Base-by-base conservation (phyloP, 2,797 vertebrate species). In the Chrosomus eos region DNA sequence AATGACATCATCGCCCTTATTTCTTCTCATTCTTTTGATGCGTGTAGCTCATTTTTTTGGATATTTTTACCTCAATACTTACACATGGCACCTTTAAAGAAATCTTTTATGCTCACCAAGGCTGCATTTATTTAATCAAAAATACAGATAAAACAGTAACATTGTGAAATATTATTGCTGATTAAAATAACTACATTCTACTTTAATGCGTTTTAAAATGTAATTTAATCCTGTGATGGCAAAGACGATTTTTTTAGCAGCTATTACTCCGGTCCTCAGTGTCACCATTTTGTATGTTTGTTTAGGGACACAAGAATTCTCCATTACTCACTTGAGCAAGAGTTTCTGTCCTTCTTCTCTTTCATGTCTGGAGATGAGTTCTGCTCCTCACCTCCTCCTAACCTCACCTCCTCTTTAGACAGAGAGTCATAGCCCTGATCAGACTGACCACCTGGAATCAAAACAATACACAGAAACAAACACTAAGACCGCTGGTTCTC, bases 381-480 rank as follows among this genome's bases (percentile, higher is more conserved):
- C 87, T 93, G 93, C 80, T 93, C 90, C 85, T 94, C 95, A 80
- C 88, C 90, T 93, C 92, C 90, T 14, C 95, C 96, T 92, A 97
- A 93, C 90, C 94, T 95, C 90, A 96, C 93, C 92, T 97, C 97
- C 88, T 98, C 98, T 90, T 97, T 99, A 86, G 97, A 96, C 76
- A 98, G 91, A 43, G 96, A 96, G 91, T 96, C 97, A 82, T 95
- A 98, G 84, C 97, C 96, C 85, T 96, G 93, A 92, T 99, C 97
- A 87, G 97, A 96, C 90, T 96, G 97, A 48, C 96, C 97, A 87
- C 96, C 98, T 99, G 75, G 38, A 88, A 84, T 45, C 48, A 45
- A 31, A 89, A 43, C 21, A 58, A 73, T 28, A 80, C 28, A 77
- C 43, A 85, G 3, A 84, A 43, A 80, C 36, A 77, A 62, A 48